A percentile compares a stretch with the other conserved stretches of the same genome.
Evolutionary conservation across 2,888 invertebrate genomes (phyloP).

Genomic region (Calliopum simillimum): DNA sequence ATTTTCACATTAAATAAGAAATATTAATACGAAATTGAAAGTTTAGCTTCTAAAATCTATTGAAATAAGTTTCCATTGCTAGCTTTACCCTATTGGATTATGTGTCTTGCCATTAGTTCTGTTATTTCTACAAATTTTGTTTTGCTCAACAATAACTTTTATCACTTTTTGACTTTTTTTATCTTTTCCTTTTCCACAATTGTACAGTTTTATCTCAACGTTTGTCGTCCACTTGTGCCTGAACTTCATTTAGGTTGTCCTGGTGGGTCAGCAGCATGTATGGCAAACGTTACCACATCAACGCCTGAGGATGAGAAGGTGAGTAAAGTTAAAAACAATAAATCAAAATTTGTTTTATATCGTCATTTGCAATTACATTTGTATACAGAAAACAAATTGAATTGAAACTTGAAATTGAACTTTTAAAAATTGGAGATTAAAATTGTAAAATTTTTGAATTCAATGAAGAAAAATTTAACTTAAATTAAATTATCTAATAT

Average conservation of each 20-base stretch:
- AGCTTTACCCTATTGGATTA: not conserved
- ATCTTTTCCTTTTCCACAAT: slow-evolving; percentile 29
- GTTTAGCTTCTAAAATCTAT: no score
- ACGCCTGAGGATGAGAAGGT: slow-evolving; percentile 65
- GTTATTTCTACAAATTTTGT: not conserved
- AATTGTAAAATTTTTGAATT: no score
- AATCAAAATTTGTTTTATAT: no score
- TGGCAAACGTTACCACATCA: slow-evolving; percentile 58
- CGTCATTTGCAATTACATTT: no score
- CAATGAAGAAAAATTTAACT: no score
- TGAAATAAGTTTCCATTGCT: not conserved
- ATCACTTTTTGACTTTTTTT: slow-evolving; percentile 11
- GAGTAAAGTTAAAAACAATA: slow-evolving; percentile 45
- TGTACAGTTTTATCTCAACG: slow-evolving; percentile 64
- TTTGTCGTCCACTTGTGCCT: slow-evolving; percentile 66
- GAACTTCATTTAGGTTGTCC: slow-evolving; percentile 65
- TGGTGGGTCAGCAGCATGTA: slow-evolving; percentile 64
- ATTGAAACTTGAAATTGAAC: no score
- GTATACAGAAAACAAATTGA: no score
- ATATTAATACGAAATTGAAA: no score
- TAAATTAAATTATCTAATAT: no score
- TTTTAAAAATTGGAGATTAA: no score
- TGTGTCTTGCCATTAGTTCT: not conserved
- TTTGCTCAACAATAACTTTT: not conserved
- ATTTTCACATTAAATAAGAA: no score